Conservation (phyloP, 2,113 vertebrate genomes). For the Glareola pratincola region DNA sequence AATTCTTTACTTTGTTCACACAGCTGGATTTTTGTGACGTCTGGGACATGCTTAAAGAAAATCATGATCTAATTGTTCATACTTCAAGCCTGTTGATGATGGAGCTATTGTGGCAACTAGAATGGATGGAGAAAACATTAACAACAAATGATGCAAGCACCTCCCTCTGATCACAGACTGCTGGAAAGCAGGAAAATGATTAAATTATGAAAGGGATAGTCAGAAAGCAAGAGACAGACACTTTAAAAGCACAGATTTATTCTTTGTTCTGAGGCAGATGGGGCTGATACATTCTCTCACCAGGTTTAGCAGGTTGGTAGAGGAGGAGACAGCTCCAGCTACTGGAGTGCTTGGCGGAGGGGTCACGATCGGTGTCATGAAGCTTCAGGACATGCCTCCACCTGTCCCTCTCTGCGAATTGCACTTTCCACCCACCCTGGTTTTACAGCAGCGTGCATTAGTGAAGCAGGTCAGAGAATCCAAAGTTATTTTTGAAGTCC, state of each 20-base stretch:
- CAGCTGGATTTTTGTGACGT: conserved; percentile 45
- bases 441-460: not conserved
- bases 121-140: not conserved
- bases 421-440: not conserved
- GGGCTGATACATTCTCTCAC: not conserved
- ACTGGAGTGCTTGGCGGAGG: not conserved
- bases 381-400: not conserved
- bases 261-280: not conserved
- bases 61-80: conserved; percentile 24
- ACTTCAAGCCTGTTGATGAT: not conserved
- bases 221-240: not conserved
- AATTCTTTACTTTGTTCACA: conserved; percentile 18
- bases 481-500: not conserved
- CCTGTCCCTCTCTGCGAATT: not conserved
- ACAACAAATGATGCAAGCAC: not conserved
- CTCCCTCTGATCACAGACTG: not conserved
- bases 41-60: conserved; percentile 14
- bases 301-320: not conserved
- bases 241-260: not conserved
- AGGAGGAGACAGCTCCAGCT: not conserved
- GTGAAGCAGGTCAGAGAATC: not conserved
- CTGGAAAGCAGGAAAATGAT: not conserved
- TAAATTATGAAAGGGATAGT: not conserved
- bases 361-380: not conserved
- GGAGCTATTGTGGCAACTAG: not conserved